Evolutionary conservation across 2,797 vertebrate genomes (phyloP).

Genomic region (Vireo griseus): DNA sequence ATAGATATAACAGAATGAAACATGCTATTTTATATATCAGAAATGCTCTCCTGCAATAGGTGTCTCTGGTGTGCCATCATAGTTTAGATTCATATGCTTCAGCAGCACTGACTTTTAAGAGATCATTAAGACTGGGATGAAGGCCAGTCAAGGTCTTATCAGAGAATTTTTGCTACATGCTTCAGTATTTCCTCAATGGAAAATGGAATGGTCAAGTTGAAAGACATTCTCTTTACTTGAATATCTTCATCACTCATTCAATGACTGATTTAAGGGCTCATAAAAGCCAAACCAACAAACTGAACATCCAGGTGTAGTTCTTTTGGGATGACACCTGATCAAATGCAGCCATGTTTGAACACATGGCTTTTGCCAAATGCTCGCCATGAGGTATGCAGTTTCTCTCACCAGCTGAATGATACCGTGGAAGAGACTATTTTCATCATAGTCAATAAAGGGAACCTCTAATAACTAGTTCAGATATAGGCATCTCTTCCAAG

Average conservation of each 20-base stretch:
- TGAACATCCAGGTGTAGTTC: neutral
- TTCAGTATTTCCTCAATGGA: neutral
- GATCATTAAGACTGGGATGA: neutral
- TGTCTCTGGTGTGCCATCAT: neutral
- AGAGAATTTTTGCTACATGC: neutral
- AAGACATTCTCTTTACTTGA: neutral
- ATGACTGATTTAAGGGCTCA: neutral
- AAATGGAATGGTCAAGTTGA: accelerated
- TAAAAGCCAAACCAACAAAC: neutral
- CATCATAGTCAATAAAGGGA: neutral
- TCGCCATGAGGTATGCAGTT: neutral
- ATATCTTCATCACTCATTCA: neutral
- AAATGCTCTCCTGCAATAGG: neutral
- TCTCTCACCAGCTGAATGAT: neutral
- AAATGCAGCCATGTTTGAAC: neutral
- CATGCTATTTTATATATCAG: neutral
- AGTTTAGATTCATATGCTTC: neutral
- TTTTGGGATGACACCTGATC: neutral
- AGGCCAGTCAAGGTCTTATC: neutral
- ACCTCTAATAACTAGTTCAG: neutral
- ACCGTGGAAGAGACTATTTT: neutral
- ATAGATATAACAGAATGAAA: neutral
- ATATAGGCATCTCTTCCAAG: neutral
- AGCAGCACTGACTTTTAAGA: neutral
- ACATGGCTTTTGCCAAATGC: neutral